Conservation (phyloP, 2,888 invertebrate species). For the Archips xylosteana region DNA sequence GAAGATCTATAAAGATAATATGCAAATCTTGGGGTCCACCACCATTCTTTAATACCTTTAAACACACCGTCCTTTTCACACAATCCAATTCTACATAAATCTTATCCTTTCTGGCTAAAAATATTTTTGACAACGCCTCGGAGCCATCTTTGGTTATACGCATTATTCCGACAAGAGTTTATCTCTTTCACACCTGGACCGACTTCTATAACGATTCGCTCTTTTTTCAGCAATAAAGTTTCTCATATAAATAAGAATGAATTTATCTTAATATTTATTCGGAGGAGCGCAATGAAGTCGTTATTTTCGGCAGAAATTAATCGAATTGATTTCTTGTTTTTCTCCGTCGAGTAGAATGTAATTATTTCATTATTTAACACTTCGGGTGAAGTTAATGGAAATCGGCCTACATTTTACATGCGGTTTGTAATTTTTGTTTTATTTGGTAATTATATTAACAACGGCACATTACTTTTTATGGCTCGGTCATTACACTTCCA, state of each 20-base stretch:
- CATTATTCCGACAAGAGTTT: slow-evolving; percentile 49
- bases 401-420: slow-evolving; percentile 43
- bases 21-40: slow-evolving; percentile 65
- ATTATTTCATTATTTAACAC: slow-evolving; percentile 66
- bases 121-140: slow-evolving; percentile 51
- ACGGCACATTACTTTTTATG: slow-evolving; percentile 10
- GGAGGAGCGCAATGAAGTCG: slow-evolving; percentile 50
- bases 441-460: slow-evolving; percentile 28
- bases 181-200: slow-evolving; percentile 60
- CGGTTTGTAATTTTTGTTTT: slow-evolving; percentile 16
- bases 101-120: slow-evolving; percentile 47
- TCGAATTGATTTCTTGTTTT: slow-evolving; percentile 56
- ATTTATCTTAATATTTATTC: slow-evolving; percentile 59
- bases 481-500: slow-evolving; percentile 7
- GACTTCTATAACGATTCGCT: slow-evolving; percentile 44
- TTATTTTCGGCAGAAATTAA: slow-evolving; percentile 61
- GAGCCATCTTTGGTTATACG: slow-evolving; percentile 48
- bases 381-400: slow-evolving; percentile 56
- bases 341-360: slow-evolving; percentile 53
- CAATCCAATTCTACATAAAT: slow-evolving; percentile 42
- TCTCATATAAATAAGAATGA: slow-evolving; percentile 60
- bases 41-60: slow-evolving; percentile 55
- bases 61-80: slow-evolving; percentile 51
- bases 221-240: slow-evolving; percentile 55
- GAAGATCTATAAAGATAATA: slow-evolving; percentile 73